These are phyloP conservation scores for Liopterus haemorrhoidalis DNA, from an alignment of 2,888 invertebrate species.

Conservation along the genomic window DNA sequence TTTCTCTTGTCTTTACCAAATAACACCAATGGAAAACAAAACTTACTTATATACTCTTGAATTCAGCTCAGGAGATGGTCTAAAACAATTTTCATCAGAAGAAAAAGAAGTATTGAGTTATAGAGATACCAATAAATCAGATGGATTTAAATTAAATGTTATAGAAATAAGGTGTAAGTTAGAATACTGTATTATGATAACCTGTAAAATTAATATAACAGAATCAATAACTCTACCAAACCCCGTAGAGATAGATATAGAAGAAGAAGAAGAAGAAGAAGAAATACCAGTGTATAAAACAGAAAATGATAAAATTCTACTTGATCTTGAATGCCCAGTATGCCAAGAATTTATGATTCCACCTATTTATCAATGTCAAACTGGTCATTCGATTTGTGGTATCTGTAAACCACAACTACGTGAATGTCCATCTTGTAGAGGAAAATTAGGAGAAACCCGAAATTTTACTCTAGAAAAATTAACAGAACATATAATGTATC, in stretches of 20 bases:
- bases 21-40: no score
- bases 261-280: slow-evolving; percentile 5
- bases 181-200: slow-evolving; percentile 22
- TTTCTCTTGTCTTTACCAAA: no score
- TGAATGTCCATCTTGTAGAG: slow-evolving; percentile 38
- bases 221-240: neutral
- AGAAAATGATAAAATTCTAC: slow-evolving; percentile 21
- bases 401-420: slow-evolving; percentile 33
- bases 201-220: slow-evolving; percentile 24
- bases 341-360: slow-evolving; percentile 41
- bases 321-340: slow-evolving; percentile 40
- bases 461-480: slow-evolving; percentile 40
- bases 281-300: neutral
- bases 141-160: slow-evolving; percentile 34
- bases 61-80: no score
- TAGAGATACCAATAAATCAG: no score
- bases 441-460: slow-evolving; percentile 34
- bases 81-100: no score
- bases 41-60: no score
- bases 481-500: slow-evolving; percentile 36
- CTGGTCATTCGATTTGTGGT: slow-evolving; percentile 40
- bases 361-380: slow-evolving; percentile 40
- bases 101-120: no score
- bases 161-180: slow-evolving; percentile 27
- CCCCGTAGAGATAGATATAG: neutral